phyloP scores from a whole-genome alignment of 2,797 vertebrate genomes.

The Galagoides demidoff region DNA sequence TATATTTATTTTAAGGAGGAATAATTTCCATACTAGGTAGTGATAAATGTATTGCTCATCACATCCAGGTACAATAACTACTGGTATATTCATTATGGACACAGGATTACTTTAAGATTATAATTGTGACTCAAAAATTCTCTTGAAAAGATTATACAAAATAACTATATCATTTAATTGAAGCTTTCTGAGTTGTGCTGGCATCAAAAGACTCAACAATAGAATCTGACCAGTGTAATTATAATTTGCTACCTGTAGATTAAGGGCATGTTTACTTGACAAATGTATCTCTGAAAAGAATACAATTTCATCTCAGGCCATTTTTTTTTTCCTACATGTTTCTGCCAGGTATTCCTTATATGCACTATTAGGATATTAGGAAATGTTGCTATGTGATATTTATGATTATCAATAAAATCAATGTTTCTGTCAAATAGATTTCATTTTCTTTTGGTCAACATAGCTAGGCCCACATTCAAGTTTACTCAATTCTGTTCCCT shows the following conservation, averaged over 20 bases:
- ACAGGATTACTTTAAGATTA: neutral
- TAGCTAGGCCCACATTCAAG: neutral
- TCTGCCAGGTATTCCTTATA: neutral
- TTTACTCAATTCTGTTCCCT: neutral
- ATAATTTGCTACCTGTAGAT: neutral
- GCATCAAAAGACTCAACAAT: slow-evolving; percentile 15
- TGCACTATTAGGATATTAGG: neutral
- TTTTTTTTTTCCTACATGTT: neutral
- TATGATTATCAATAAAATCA: neutral
- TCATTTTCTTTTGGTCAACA: neutral
- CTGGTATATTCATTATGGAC: neutral
- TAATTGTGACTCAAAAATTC: neutral
- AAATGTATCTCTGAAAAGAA: neutral
- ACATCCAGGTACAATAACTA: neutral
- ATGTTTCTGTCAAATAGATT: neutral
- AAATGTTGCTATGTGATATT: too few species aligned
- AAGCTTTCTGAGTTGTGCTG: neutral
- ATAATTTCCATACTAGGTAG: neutral
- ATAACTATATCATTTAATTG: neutral
- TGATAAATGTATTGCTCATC: neutral
- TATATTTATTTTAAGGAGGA: slow-evolving; percentile 26
- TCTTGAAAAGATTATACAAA: neutral
- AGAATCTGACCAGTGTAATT: neutral
- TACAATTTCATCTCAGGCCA: neutral
- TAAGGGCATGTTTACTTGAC: neutral